Percentiles rank a stretch among this genome's conserved stretches.
phyloP scores from a whole-genome alignment of 2,888 invertebrate species.

The Galerucella nymphaeae region DNA sequence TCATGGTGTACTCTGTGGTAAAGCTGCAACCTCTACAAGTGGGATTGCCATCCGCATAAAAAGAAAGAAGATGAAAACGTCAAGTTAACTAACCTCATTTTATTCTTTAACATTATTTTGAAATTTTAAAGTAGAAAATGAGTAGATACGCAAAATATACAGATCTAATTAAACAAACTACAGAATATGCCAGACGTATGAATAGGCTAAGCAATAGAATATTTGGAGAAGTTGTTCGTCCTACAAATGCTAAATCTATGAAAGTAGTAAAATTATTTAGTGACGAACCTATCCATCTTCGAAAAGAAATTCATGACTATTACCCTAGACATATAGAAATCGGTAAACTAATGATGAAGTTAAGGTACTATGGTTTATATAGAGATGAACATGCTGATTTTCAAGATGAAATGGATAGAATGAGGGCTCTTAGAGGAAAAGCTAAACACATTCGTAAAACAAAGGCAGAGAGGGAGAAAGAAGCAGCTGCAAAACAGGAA shows the following conservation, averaged over 20 bases:
- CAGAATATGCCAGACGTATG: slow-evolving; percentile 88
- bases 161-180: slow-evolving; percentile 75
- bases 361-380: slow-evolving; percentile 82
- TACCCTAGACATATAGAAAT: slow-evolving; percentile 89
- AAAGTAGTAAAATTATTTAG: slow-evolving; percentile 83
- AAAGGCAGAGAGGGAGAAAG: slow-evolving; percentile 42
- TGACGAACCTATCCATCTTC: slow-evolving; percentile 78
- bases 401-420: slow-evolving; percentile 84
- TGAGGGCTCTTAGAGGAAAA: slow-evolving; percentile 83
- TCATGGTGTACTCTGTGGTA: no score
- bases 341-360: slow-evolving; percentile 75
- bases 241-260: slow-evolving; percentile 81
- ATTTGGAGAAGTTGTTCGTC: slow-evolving; percentile 86
- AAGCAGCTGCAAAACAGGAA: slow-evolving; percentile 27
- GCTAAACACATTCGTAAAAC: slow-evolving; percentile 63
- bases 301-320: slow-evolving; percentile 80
- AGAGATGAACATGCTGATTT: slow-evolving; percentile 92
- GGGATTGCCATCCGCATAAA: neutral
- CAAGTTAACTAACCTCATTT: neutral
- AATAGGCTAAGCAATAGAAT: slow-evolving; percentile 86
- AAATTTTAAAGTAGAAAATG: slow-evolving; percentile 57
- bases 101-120: slow-evolving; percentile 8
- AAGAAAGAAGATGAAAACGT: slow-evolving; percentile 17
- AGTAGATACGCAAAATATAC: slow-evolving; percentile 79
- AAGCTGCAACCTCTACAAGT: neutral